phyloP scores from a whole-genome alignment of 2,113 vertebrate genomes.

The Cricetomys ansorgei region DNA sequence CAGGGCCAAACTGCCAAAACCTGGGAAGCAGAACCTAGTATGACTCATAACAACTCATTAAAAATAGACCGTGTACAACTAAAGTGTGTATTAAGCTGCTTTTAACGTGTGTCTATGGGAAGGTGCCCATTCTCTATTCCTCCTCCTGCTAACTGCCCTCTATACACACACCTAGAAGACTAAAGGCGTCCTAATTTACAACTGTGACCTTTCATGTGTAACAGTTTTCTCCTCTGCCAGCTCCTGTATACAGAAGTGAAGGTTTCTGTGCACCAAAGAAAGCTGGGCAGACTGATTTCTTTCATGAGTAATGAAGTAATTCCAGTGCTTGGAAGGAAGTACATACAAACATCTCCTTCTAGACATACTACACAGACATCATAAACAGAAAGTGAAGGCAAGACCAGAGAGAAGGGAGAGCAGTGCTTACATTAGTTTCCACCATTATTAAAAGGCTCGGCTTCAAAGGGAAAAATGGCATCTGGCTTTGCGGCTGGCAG shows the following conservation, averaged over 20 bases:
- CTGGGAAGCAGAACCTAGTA: neutral
- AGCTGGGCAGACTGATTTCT: neutral
- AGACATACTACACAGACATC: neutral
- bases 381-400: neutral
- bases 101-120: neutral
- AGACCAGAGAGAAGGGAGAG: neutral
- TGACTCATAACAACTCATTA: neutral
- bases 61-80: neutral
- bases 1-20: neutral
- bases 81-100: neutral
- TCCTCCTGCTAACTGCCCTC: neutral
- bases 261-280: neutral
- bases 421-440: neutral
- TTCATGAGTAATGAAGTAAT: neutral
- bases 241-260: neutral
- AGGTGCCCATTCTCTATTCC: neutral
- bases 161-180: neutral
- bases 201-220: neutral
- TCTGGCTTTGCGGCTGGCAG: neutral
- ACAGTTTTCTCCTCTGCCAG: neutral
- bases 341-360: neutral
- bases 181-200: conserved; percentile 24
- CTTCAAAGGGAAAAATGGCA: neutral
- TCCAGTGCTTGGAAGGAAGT: neutral
- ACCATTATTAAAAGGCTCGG: neutral